phyloP scores from a whole-genome alignment of 2,797 vertebrate species.

The Morus bassanus region DNA sequence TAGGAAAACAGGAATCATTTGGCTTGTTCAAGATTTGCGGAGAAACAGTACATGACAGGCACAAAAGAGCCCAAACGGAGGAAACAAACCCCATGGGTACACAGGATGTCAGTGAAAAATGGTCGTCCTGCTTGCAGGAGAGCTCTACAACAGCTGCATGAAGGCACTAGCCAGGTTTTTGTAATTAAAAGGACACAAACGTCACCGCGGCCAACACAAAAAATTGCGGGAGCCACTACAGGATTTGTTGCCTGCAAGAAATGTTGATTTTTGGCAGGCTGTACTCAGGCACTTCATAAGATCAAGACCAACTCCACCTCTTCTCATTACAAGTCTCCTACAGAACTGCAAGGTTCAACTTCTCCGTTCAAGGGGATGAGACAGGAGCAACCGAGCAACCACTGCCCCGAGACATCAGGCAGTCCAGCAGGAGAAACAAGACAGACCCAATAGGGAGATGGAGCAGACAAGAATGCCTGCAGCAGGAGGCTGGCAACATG shows the following conservation, averaged over 20 bases:
- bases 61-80: background rate
- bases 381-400: background rate
- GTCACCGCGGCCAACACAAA: background rate
- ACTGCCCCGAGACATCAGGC: background rate
- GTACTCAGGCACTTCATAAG: background rate
- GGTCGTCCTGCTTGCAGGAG: background rate
- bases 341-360: background rate
- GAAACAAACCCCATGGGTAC: background rate
- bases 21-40: background rate
- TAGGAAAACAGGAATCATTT: background rate
- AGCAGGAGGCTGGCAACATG: background rate
- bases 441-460: background rate
- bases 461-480: background rate
- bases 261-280: background rate
- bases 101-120: background rate
- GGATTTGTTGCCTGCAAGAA: background rate
- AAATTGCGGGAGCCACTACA: background rate
- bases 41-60: conserved; percentile 14
- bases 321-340: background rate
- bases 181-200: background rate
- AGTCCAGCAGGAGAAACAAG: background rate
- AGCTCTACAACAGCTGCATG: background rate
- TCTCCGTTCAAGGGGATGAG: background rate
- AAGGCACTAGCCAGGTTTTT: background rate
- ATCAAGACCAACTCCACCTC: background rate